These are phyloP conservation scores for Sitta carolinensis DNA, from an alignment of 2,797 vertebrate species.

Conservation along the genomic window DNA sequence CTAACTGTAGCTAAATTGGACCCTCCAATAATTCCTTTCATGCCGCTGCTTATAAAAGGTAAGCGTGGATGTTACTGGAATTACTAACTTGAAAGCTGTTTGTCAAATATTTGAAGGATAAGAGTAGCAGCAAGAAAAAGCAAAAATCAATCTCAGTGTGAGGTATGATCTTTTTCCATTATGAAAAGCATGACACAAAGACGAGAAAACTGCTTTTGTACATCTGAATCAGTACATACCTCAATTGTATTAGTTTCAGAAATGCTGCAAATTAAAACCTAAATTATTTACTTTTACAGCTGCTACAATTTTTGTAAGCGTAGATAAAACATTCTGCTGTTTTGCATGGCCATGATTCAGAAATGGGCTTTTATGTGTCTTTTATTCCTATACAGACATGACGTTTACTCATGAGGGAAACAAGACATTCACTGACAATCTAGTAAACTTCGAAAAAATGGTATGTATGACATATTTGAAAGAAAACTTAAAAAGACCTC, in stretches of 20 bases:
- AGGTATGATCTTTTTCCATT: constrained; percentile 16
- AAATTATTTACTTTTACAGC: neutral
- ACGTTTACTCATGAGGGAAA: constrained; percentile 98
- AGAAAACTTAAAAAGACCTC: constrained; percentile 33
- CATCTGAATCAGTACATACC: neutral
- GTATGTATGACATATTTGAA: constrained; percentile 77
- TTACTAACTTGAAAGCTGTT: constrained; percentile 53
- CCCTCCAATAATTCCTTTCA: constrained; percentile 97
- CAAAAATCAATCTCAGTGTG: constrained; percentile 30
- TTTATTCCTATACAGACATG: constrained; percentile 87
- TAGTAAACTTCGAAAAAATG: constrained; percentile 99
- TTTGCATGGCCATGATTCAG: constrained; percentile 38
- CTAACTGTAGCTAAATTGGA: constrained; percentile 93
- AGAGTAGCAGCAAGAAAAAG: constrained; percentile 36
- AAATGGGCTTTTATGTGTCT: constrained; percentile 58
- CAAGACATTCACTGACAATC: constrained; percentile 93
- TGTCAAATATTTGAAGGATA: constrained; percentile 52
- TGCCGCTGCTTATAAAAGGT: constrained; percentile 99
- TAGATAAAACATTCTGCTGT: neutral
- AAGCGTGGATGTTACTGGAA: constrained; percentile 50
- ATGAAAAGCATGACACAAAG: neutral
- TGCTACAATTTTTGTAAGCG: neutral
- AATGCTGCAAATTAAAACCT: constrained; percentile 30
- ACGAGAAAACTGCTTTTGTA: constrained; percentile 16
- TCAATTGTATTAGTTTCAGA: constrained; percentile 17